Base-by-base conservation (phyloP, 2,888 invertebrate species). In the Nephrotoma appendiculata region DNA sequence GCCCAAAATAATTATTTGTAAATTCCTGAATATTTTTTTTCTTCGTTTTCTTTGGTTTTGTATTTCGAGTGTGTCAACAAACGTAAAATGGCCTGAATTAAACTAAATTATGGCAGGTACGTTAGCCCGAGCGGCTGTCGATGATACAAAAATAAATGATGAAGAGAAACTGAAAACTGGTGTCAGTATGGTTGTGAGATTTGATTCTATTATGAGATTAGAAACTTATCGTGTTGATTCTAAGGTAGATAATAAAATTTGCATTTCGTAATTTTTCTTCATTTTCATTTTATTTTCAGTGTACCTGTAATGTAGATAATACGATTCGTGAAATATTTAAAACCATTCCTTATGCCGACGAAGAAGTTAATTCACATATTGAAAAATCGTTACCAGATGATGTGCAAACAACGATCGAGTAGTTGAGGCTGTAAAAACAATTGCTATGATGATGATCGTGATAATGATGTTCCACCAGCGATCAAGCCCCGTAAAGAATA, bases 371-470 rank as follows among this genome's bases (percentile, higher is more conserved):
- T 41, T 41, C 41, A 6, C 31, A 19, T 15, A n/a, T 42, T 6
- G 48, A 48, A 52, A 48, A 57, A 43, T n/a, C 83, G 11, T 41
- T 12, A 48, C 45, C 84, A 7, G 44, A 71, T 57, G 31, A 42
- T n/a, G 19, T 41, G 19, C 41, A 71, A 7, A 83, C 41, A 9
- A 11, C 85, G 19, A 0, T 44, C 5, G 86, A 6, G n/a, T 87
- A 11, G 86, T 86, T 3, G 90, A 91, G 88, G 90, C 90, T 19
- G 89, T 91, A 9, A 91, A 91, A 87, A 87, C 89, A 6, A 88
- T 90, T 5, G 44, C 87, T 5, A 48, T 91, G 96, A 96, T 91
- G 91, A 91, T 88, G 92, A 93, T 85, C 93, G 91, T 87, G 92
- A 93, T 45, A 89, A 90, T 0, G 90, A 90, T 86, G 90, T 90